These are phyloP conservation scores for Arge pagana DNA, from an alignment of 2,888 invertebrate species.

Conservation along the genomic window DNA sequence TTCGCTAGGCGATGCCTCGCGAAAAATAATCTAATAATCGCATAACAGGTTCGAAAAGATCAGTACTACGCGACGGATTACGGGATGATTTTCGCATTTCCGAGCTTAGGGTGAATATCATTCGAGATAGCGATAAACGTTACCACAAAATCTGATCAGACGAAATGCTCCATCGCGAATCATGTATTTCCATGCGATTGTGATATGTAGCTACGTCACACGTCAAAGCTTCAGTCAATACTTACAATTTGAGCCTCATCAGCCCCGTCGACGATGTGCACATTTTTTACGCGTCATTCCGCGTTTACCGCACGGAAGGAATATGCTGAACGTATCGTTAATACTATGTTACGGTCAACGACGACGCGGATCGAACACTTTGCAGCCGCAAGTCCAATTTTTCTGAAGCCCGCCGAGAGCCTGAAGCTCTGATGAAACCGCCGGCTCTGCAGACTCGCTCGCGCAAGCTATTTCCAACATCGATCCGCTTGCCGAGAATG, in stretches of 20 bases:
- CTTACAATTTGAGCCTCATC: constrained; percentile 55
- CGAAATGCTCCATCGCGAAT: too few relatives aligned
- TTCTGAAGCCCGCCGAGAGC: constrained; percentile 33
- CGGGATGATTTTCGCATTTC: too few relatives aligned
- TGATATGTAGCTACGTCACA: too few relatives aligned
- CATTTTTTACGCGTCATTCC: constrained; percentile 52
- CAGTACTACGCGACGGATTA: too few relatives aligned
- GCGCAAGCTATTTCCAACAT: constrained; percentile 56
- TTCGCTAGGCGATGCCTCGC: too few relatives aligned
- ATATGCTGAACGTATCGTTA: constrained; percentile 5
- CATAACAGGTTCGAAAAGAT: too few relatives aligned
- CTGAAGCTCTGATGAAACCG: constrained; percentile 47
- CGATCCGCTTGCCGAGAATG: constrained; percentile 51
- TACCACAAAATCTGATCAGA: too few relatives aligned
- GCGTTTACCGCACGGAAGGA: constrained; percentile 27
- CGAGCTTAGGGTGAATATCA: too few relatives aligned
- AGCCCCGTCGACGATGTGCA: constrained; percentile 51
- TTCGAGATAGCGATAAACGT: too few relatives aligned
- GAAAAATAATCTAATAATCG: too few relatives aligned
- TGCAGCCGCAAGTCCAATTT: constrained; percentile 29
- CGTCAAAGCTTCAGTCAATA: constrained; percentile 29
- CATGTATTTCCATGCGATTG: too few relatives aligned
- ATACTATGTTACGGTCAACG: constrained; percentile 9
- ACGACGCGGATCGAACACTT: constrained; percentile 24
- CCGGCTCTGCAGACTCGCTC: constrained; percentile 54